Percentiles rank a stretch among this genome's conserved stretches.
phyloP scores from a whole-genome alignment of 1,140 invertebrate genomes.

The Berghia stephanieae region DNA sequence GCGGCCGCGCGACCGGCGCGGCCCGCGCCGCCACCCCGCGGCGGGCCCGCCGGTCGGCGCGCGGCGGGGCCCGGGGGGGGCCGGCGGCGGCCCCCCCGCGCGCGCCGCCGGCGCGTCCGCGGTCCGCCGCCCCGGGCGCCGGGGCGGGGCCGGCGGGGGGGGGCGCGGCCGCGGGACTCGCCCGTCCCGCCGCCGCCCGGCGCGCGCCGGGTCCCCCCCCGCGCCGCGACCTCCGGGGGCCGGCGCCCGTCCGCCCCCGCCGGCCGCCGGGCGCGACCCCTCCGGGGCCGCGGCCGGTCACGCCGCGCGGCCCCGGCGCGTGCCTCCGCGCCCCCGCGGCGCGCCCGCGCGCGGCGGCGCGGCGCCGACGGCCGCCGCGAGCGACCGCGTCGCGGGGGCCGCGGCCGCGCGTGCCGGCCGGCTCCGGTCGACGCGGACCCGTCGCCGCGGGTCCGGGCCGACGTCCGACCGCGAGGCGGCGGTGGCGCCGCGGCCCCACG shows the following conservation, averaged over 20 bases:
- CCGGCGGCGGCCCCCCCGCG: background rate
- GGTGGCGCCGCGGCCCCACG: background rate
- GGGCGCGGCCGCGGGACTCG: background rate
- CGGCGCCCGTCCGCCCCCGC: background rate
- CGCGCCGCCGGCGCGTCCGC: background rate
- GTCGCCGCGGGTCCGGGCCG: background rate
- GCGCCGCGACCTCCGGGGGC: background rate
- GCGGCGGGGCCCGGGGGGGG: background rate
- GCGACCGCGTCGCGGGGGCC: background rate
- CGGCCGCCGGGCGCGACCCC: background rate
- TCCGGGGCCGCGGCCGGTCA: background rate
- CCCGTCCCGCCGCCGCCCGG: background rate
- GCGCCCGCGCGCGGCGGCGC: background rate
- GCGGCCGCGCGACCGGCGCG: too few relatives aligned
- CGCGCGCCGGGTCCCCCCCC: background rate
- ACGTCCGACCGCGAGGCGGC: background rate
- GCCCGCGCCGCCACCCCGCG: too few relatives aligned
- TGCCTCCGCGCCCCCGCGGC: background rate
- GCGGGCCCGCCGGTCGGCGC: too few relatives aligned
- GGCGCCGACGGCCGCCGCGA: background rate
- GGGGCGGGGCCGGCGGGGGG: background rate
- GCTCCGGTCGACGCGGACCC: background rate
- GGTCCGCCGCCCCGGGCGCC: background rate
- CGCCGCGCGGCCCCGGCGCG: background rate
- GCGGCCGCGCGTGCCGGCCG: background rate